Conservation (phyloP, 2,888 invertebrate genomes). For the Sceliomorpha sp. region DNA sequence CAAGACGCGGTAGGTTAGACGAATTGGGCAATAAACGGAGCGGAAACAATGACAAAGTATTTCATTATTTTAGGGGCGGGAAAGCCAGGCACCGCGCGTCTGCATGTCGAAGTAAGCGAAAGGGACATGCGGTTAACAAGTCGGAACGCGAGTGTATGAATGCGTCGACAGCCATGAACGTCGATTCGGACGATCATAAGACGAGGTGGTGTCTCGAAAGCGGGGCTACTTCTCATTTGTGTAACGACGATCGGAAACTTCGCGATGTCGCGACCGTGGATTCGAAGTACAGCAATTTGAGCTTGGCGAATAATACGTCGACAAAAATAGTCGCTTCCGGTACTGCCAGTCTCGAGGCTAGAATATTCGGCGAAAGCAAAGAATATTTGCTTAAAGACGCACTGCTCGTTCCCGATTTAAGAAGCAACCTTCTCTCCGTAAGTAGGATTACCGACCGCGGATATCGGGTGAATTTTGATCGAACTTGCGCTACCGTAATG, state of each 20-base stretch:
- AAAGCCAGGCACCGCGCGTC: no score
- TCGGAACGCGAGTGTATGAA: no score
- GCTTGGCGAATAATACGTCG: conserved; percentile 32
- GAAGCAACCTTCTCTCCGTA: conserved; percentile 31
- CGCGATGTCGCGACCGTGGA: conserved; percentile 2
- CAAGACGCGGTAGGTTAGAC: no score
- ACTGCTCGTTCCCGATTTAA: conserved; percentile 24
- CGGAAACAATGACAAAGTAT: no score
- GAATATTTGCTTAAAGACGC: conserved; percentile 8
- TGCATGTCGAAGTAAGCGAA: no score
- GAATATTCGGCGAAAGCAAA: conserved; percentile 18
- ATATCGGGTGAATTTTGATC: no score
- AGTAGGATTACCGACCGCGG: no score
- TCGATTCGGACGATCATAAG: background rate
- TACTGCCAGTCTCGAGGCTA: conserved; percentile 17
- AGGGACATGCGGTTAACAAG: no score
- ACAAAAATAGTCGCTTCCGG: conserved; percentile 25
- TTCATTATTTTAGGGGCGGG: no score
- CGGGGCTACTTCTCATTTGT: conserved; percentile 20
- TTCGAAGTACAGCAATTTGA: conserved; percentile 14
- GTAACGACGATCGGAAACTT: conserved; percentile 13
- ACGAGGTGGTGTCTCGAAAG: conserved; percentile 20
- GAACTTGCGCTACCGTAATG: no score
- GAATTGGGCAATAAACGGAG: no score
- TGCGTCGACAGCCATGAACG: background rate